phyloP scores from a whole-genome alignment of 2,113 vertebrate genomes.

The Neomonachus schauinslandi region DNA sequence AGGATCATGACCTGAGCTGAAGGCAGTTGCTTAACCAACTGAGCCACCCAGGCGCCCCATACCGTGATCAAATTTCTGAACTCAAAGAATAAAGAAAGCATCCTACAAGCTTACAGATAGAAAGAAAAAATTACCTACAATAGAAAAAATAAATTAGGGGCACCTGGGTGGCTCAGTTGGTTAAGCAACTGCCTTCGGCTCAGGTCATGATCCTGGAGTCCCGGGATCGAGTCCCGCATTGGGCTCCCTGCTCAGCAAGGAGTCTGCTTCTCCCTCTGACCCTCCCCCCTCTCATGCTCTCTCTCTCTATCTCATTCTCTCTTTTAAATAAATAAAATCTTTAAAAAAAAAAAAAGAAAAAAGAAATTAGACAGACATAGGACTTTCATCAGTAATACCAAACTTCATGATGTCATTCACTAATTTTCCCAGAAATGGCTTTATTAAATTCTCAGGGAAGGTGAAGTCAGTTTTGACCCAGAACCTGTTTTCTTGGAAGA shows the following conservation, averaged over 20 bases:
- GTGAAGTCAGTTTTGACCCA: constrained; percentile 1
- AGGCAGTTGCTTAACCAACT: too few relatives aligned
- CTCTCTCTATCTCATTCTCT: too few relatives aligned
- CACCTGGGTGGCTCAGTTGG: too few relatives aligned
- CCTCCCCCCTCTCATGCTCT: too few relatives aligned
- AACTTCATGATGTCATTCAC: neutral
- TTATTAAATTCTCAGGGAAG: constrained; percentile 5
- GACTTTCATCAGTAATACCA: constrained; percentile 24
- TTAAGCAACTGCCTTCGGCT: too few relatives aligned
- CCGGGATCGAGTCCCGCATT: too few relatives aligned
- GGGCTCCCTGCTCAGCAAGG: too few relatives aligned
- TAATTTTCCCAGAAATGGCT: constrained; percentile 24
- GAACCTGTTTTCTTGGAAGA: neutral
- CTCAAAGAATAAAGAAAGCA: neutral
- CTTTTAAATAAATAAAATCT: too few relatives aligned
- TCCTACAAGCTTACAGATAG: neutral
- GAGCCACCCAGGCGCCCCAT: too few relatives aligned
- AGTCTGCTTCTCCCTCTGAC: too few relatives aligned
- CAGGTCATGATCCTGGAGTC: too few relatives aligned
- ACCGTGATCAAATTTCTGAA: neutral
- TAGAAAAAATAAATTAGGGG: constrained; percentile 1
- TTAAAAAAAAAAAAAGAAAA: neutral
- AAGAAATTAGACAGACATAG: neutral
- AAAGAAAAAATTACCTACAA: neutral
- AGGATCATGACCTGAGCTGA: too few relatives aligned